Base-by-base conservation (phyloP, 2,113 vertebrate genomes). In the Melospiza melodia region DNA sequence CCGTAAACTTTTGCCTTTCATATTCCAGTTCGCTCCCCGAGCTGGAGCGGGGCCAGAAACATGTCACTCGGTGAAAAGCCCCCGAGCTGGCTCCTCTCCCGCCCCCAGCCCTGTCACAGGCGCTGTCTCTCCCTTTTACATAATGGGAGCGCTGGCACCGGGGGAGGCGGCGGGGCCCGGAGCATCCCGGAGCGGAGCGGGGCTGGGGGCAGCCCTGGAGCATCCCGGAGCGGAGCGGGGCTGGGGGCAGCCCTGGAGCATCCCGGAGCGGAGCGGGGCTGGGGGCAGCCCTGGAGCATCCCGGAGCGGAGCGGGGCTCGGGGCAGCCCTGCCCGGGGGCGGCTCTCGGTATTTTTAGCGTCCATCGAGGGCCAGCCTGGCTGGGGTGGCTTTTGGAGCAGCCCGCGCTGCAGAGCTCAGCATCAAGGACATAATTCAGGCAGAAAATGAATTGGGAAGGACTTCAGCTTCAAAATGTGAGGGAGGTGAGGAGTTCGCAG, bases 81-180 rank as follows among this genome's bases (percentile, higher is more conserved):
- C 91, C 93, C 22, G 48, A 91, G 67, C 85, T 82, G 87, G 80
- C 61, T 94, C 72, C 74, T 87, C 37, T 92, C 58, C 88, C 85
- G 27, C 92, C 97, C 93, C 89, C 86, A 72, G 9, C 92, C 71
- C 83, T 88, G 77, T 68, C 90, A 91, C 69, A 63, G 90, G 41
- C 54, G 20, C 87, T 54, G 74, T 71, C 74, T 23, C n/a, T 93
- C 57, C 69, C 72, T 96, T 97, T 97, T 95, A 97, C 76, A 39
- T 96, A 97, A 98, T 57, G 23, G 97, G 95, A 94, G 88, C 63
- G 84, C 95, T 97, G 86, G 96, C 91, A 84, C 89, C 15, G 91
- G 97, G 96, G 96, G 96, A 95, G 95, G 97, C 89, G 65, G 82
- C 33, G 5, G 25, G 61, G 77, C 44, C 37, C 13, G 65, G 90